Evolutionary conservation across 2,888 invertebrate genomes (phyloP).

Genomic region (Parochlus steinenii): DNA sequence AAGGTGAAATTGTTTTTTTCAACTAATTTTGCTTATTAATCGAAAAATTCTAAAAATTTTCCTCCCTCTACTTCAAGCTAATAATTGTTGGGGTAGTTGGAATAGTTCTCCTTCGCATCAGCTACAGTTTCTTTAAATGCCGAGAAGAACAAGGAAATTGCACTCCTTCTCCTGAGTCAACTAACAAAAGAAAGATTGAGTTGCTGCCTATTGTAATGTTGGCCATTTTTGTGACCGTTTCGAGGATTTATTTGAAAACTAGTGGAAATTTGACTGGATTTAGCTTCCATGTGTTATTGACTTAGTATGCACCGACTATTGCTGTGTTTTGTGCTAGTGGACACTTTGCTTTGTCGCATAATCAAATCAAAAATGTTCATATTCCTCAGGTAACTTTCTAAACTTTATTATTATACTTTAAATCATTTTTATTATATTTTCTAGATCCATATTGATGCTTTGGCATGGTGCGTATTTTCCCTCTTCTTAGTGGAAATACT

Average conservation of each 20-base stretch:
- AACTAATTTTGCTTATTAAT: no score
- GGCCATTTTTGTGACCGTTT: slow-evolving; percentile 41
- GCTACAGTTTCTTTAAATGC: slow-evolving; percentile 63
- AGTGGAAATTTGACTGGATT: slow-evolving; percentile 60
- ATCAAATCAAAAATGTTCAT: slow-evolving; percentile 31
- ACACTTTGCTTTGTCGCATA: slow-evolving; percentile 52
- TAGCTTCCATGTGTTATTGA: slow-evolving; percentile 41
- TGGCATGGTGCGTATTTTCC: slow-evolving; percentile 56
- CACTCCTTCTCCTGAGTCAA: slow-evolving; percentile 12
- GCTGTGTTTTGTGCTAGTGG: slow-evolving; percentile 49
- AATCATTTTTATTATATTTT: no score
- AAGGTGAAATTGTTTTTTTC: no score
- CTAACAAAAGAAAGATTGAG: slow-evolving; percentile 29
- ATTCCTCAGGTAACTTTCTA: slow-evolving; percentile 25
- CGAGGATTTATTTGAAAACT: slow-evolving; percentile 46
- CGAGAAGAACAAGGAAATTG: slow-evolving; percentile 75
- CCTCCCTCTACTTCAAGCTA: no score
- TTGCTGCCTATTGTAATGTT: slow-evolving; percentile 42
- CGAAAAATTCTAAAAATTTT: no score
- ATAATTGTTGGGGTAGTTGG: slow-evolving; percentile 34
- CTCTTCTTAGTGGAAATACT: slow-evolving; percentile 37
- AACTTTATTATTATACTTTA: no score
- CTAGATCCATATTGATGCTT: slow-evolving; percentile 45
- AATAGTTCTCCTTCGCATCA: slow-evolving; percentile 40
- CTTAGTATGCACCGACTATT: slow-evolving; percentile 45